A percentile compares a stretch with the other conserved stretches of the same genome.
These are phyloP conservation scores for Onthophagus taurus DNA, from an alignment of 1,140 invertebrate species.

Conservation along the genomic window DNA sequence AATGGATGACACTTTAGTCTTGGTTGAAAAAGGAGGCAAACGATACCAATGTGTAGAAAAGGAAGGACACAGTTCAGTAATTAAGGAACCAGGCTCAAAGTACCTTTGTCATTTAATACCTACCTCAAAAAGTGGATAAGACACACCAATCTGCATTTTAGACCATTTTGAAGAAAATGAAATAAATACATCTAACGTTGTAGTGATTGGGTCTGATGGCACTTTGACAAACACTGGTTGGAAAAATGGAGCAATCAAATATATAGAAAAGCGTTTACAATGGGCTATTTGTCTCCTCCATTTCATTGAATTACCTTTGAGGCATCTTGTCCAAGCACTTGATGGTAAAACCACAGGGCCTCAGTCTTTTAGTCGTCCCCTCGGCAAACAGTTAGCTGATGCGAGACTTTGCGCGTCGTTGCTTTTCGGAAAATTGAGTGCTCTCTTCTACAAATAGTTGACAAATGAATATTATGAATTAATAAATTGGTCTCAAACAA, in stretches of 20 bases:
- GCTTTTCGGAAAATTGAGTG: conserved; percentile 13
- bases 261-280: conserved; percentile 10
- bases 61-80: too few relatives aligned
- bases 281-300: conserved; percentile 9
- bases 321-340: conserved; percentile 27
- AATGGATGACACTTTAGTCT: too few relatives aligned
- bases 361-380: conserved; percentile 21
- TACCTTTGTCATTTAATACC: too few relatives aligned
- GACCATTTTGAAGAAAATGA: too few relatives aligned
- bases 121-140: too few relatives aligned
- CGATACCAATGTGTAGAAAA: too few relatives aligned
- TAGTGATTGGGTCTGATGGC: conserved; percentile 7
- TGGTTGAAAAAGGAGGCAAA: too few relatives aligned
- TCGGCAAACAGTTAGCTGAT: conserved; percentile 17
- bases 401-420: conserved; percentile 14
- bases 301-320: conserved; percentile 20
- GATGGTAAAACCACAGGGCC: conserved; percentile 28
- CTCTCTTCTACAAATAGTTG: conserved; percentile 19
- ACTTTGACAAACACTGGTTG: conserved; percentile 2
- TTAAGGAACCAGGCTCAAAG: too few relatives aligned
- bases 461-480: conserved; percentile 9
- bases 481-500: neutral
- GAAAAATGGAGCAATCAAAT: conserved; percentile 1
- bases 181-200: too few relatives aligned
- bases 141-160: too few relatives aligned